Evolutionary conservation across 2,113 vertebrate species (phyloP).

Genomic region (Aleadryas rufinucha): DNA sequence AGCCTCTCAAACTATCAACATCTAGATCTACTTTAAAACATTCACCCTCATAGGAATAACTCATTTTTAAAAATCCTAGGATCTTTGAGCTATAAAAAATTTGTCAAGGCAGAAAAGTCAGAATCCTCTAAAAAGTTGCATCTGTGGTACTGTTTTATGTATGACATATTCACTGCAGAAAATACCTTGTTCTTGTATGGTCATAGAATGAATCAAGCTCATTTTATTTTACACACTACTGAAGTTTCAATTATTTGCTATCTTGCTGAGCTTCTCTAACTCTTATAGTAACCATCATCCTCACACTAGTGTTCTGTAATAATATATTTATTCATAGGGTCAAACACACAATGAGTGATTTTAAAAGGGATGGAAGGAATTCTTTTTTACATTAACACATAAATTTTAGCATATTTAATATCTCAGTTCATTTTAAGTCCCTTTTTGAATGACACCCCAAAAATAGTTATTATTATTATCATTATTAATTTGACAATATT

Average conservation of each 20-base stretch:
- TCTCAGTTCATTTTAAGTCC: not conserved
- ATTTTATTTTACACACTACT: not conserved
- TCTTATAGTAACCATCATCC: not conserved
- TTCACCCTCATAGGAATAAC: not conserved
- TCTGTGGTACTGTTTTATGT: not conserved
- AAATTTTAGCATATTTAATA: not conserved
- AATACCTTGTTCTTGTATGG: not conserved
- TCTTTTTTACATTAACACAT: not conserved
- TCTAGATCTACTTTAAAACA: not conserved
- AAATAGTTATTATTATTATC: not conserved
- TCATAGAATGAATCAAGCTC: not conserved
- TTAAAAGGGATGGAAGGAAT: not conserved
- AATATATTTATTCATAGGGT: not conserved
- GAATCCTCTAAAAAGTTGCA: not conserved
- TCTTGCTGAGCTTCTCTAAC: not conserved
- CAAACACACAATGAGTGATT: not conserved
- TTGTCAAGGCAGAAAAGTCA: not conserved
- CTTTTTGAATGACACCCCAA: not conserved
- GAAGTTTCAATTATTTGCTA: not conserved
- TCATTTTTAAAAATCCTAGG: not conserved
- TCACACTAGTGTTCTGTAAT: not conserved
- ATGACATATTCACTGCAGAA: not conserved
- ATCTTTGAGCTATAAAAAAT: slow-evolving; percentile 14
- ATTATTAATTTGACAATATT: not conserved
- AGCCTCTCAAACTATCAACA: not conserved